phyloP scores from a whole-genome alignment of 2,113 vertebrate genomes.

The Carassius auratus region DNA sequence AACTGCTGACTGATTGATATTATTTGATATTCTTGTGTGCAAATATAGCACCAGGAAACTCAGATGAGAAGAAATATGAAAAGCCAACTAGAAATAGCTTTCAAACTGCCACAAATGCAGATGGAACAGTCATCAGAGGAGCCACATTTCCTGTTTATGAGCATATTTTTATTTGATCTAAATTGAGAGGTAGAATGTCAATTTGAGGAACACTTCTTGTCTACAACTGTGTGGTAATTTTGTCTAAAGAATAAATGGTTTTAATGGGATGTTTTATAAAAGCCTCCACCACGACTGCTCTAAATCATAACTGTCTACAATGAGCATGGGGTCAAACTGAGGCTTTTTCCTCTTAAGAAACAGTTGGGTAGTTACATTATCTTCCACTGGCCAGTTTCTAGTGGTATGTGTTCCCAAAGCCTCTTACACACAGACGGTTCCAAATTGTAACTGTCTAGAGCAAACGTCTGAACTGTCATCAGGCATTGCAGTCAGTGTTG shows the following conservation, averaged over 20 bases:
- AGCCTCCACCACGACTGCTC: conserved; percentile 25
- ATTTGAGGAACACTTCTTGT: conserved; percentile 24
- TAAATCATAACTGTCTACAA: conserved; percentile 14
- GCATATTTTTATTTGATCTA: conserved; percentile 25
- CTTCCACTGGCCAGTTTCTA: neutral
- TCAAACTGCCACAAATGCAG: neutral
- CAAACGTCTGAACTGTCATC: neutral
- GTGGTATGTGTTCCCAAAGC: conserved; percentile 16
- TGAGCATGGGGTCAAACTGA: conserved; percentile 18
- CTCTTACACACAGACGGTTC: neutral
- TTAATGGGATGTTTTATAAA: conserved; percentile 25
- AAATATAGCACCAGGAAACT: conserved; percentile 36
- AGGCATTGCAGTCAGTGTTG: conserved; percentile 18
- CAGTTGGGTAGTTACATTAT: conserved; percentile 16
- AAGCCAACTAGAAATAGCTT: conserved; percentile 16
- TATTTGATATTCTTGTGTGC: conserved; percentile 11
- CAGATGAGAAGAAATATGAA: conserved; percentile 11
- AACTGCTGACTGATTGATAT: neutral
- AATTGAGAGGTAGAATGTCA: conserved; percentile 24
- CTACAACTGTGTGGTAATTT: conserved; percentile 6
- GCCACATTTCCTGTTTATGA: conserved; percentile 17
- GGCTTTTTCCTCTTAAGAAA: conserved; percentile 26
- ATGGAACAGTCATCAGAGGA: neutral
- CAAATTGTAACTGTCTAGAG: neutral
- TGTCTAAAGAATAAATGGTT: conserved; percentile 5